Evolutionary conservation across 2,113 vertebrate genomes (phyloP).

Genomic region (Chamaetylas fuelleborni): DNA sequence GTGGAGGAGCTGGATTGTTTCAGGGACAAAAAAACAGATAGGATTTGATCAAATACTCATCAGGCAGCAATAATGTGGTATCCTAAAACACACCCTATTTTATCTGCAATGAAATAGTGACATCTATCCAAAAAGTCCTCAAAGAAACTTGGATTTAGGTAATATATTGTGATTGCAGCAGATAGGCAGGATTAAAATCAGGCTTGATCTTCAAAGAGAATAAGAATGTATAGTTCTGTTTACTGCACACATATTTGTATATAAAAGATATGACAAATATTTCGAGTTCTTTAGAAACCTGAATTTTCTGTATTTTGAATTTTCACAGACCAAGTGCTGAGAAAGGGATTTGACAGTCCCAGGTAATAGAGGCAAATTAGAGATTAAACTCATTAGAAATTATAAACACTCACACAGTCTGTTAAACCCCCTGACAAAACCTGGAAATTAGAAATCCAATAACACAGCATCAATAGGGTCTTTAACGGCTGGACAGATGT

Average conservation of each 20-base stretch:
- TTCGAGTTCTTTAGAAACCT: not conserved
- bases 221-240: slow-evolving; percentile 38
- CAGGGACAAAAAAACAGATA: not conserved
- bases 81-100: slow-evolving; percentile 6
- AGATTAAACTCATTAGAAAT: slow-evolving; percentile 62
- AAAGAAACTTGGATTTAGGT: slow-evolving; percentile 49
- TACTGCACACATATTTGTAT: slow-evolving; percentile 15
- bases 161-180: slow-evolving; percentile 29
- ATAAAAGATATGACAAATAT: slow-evolving; percentile 50
- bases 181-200: slow-evolving; percentile 24
- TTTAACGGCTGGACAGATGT: slow-evolving; percentile 67
- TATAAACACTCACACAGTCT: slow-evolving; percentile 47
- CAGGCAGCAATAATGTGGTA: slow-evolving; percentile 29
- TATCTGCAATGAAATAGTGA: slow-evolving; percentile 24
- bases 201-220: slow-evolving; percentile 59
- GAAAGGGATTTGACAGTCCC: slow-evolving; percentile 27
- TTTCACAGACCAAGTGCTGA: not conserved
- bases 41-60: slow-evolving; percentile 43
- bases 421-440: slow-evolving; percentile 50
- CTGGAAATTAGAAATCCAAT: slow-evolving; percentile 74
- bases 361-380: slow-evolving; percentile 37
- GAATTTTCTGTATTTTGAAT: not conserved
- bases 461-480: slow-evolving; percentile 49
- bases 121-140: slow-evolving; percentile 38
- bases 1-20: not conserved